Evolutionary conservation across 2,797 vertebrate genomes (phyloP), one percentile per base, ranked within the genome.

Genomic region (Arnoldichthys spilopterus): DNA sequence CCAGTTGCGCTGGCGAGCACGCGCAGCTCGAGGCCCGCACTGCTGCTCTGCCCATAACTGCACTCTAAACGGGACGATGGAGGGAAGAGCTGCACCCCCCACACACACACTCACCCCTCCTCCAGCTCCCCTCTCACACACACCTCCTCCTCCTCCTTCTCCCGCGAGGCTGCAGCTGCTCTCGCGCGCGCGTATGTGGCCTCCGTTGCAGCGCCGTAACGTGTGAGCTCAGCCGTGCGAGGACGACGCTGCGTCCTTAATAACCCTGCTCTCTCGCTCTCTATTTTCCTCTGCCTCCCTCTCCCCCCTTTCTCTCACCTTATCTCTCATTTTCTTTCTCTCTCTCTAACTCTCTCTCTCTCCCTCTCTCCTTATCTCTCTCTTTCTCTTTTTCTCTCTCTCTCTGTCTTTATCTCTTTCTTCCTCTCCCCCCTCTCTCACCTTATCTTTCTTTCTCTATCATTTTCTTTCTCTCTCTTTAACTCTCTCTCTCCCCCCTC

Each of bases 161-260:
- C 72, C 84, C 81, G 68, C 47, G 74, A 70, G 84, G 89, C 85
- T 91, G 87, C 87, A 88, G 87, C 85, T 84, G 82, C 77, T 79
- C 32, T 47, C 73, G 83, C 78, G 85, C 81, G 83, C 58, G 68
- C 51, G 59, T 77, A 67, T 70, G 75, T 69, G 74, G 43, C 81
- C 67, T 54, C 56, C 47, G 73, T 75, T 61, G 69, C 76, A 30
- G 77, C 40, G 61, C 75, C 75, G 59, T 82, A 68, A 79, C 75
- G 81, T 76, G 83, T 83, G 74, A 82, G 37, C 83, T 85, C 77
- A 86, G 73, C 77, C 79, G 78, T 82, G 76, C 53, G 70, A 79
- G 80, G 68, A 78, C 75, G 76, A 74, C 81, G 62, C 77, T 69
- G 77, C 49, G 74, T 61, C 62, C 74, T 70, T 70, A 70, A 70